Evolutionary conservation across 2,113 vertebrate genomes (phyloP), one percentile per base, ranked within the genome.

Genomic region (Thunnus thynnus): DNA sequence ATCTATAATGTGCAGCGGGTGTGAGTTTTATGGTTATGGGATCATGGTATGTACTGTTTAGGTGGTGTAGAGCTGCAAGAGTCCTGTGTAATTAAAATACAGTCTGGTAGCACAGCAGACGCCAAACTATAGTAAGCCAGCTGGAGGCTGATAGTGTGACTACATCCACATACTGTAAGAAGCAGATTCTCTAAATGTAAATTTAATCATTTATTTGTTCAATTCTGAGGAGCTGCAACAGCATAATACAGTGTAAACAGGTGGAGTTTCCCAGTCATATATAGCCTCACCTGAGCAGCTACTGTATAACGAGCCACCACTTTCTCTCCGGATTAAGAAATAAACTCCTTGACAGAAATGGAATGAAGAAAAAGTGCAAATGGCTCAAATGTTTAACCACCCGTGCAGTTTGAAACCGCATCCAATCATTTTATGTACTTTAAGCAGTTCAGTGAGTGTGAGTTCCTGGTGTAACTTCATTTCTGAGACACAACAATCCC

Each of bases 401-500:
- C 58, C 60, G 48, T 50, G 58, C 52, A 4, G 57, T 61, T 76
- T 27, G 60, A 61, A 76, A 68, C 30, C 17, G 16, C 52, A 56
- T 62, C 22, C 25, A 61, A 41, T 50, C 16, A 44, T 56, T 46
- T 52, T 9, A 55, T 56, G 55, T 51, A 51, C 63, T 72, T 72
- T 63, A 47, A 41, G 47, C 30, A 69, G 47, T 22, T 78, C 62
- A 68, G 16, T 32, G 46, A 76, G 16, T 54, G 78, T 8, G 41
- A 47, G 60, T 75, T 76, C 12, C 16, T 12, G 17, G 63, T 55
- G 57, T 83, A 25, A 72, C 62, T 73, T 64, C 75, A 81, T 80
- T 71, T 76, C 86, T 47, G 10, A 47, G 57, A 51, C 22, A 50
- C 64, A 87, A 74, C 62, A 54, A 58, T 72, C 85, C 72, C 77